Evolutionary conservation across 2,113 vertebrate genomes (phyloP), one percentile per base, ranked within the genome.

Genomic region (Meriones unguiculatus): DNA sequence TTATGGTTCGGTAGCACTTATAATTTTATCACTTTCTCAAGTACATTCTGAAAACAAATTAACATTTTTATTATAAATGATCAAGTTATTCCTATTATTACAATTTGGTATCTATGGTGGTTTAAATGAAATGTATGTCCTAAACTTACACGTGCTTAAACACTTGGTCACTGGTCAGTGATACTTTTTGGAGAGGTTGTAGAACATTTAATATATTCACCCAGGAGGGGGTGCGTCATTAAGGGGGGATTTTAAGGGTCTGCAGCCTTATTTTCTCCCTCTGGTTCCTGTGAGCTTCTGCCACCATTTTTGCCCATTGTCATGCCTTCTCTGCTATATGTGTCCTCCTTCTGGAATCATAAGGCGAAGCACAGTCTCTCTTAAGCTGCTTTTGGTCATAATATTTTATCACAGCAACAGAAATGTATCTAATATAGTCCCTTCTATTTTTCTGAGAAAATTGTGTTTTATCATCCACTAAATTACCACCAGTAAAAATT

Each of bases 51-150:
- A 65, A 65, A 85, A 62, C 24, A 65, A 85, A 85, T 46, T 65
- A 85, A 85, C 82, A 65, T 85, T 65, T 85, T 18, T 85, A 65
- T 64, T 41, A 84, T 65, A 64, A 84, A 84, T 84, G 25, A 64
- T 85, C 38, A 65, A 65, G 65, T 85, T 46, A 65, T 65, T 85
- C 9, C 59, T 30, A 20, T 65, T 65, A 64, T 18, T 38, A 41
- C 24, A 30, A 20, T 30, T 65, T 85, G 81, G 35, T 59, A 59
- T 54, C 35, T n/a, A 20, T 84, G n/a, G 14, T 65, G 59, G 59
- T 65, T 46, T 65, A 85, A 65, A 85, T 65, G 38, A 65, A 46
- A 85, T 65, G 46, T 41, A 46, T 46, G 30, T 25, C 59, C 38
- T 46, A 30, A 65, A 85, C 25, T 85, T 30, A 28, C 15, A 65